Conservation (phyloP, 2,797 vertebrate genomes). For the Austrolebias charrua region DNA sequence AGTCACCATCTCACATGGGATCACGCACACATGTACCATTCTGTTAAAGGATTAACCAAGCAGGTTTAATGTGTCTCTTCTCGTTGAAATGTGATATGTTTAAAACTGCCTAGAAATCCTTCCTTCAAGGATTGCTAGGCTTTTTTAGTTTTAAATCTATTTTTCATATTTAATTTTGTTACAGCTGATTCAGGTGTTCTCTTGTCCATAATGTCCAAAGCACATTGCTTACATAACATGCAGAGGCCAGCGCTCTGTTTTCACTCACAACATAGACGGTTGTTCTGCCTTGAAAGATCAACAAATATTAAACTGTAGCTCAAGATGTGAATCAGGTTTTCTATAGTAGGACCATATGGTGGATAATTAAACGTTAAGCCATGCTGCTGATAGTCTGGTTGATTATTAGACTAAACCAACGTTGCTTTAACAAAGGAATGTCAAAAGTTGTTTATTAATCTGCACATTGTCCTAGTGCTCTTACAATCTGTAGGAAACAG, state of each 20-base stretch:
- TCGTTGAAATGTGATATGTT: not conserved
- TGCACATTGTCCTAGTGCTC: not conserved
- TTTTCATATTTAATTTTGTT: too few species aligned
- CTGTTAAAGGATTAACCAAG: too few species aligned
- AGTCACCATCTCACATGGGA: too few species aligned
- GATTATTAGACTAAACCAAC: slow-evolving; percentile 50
- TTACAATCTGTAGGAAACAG: not conserved
- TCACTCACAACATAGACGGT: slow-evolving; percentile 49
- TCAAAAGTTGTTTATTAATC: slow-evolving; percentile 63
- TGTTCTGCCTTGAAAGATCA: slow-evolving; percentile 2
- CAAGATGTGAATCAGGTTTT: not conserved
- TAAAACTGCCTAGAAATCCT: too few species aligned
- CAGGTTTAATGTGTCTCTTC: too few species aligned
- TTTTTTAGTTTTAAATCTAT: too few species aligned
- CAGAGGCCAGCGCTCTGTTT: slow-evolving; percentile 57
- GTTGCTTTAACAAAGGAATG: slow-evolving; percentile 38
- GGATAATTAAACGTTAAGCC: slow-evolving; percentile 24
- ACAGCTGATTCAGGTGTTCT: slow-evolving; percentile 9
- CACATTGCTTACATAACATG: slow-evolving; percentile 58
- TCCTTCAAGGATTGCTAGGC: too few species aligned
- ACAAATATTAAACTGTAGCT: slow-evolving; percentile 1
- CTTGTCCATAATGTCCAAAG: slow-evolving; percentile 25
- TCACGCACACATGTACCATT: too few species aligned
- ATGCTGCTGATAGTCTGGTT: slow-evolving; percentile 33
- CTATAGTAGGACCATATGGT: not conserved